Evolutionary conservation across 92 coral and sea anemone species (phyloP).

Genomic region (Phenganax stokvisi): DNA sequence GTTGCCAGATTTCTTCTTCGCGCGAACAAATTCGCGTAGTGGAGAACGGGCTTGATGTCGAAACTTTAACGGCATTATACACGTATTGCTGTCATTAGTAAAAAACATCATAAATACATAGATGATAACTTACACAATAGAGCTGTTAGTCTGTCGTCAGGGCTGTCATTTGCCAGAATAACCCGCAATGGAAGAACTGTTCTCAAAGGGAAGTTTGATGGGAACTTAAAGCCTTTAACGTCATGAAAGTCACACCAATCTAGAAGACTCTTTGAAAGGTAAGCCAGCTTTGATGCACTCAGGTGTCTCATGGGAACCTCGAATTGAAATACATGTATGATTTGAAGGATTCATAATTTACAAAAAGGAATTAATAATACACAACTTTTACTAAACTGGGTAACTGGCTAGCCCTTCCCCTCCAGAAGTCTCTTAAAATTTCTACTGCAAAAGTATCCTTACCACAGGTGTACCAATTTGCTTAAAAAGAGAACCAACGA

Average conservation of each 20-base stretch:
- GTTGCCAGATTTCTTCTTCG: too few species aligned
- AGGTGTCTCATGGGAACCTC: slow-evolving; percentile 77
- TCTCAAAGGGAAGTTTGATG: slow-evolving; percentile 69
- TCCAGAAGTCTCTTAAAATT: not conserved
- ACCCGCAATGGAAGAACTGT: slow-evolving; percentile 75
- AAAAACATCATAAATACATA: not conserved
- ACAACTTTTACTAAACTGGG: not conserved
- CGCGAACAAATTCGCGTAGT: too few species aligned
- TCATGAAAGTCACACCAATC: slow-evolving; percentile 62
- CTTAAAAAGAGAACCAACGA: slow-evolving; percentile 78
- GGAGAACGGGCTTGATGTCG: too few species aligned
- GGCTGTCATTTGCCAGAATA: slow-evolving; percentile 42
- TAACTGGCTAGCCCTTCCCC: not conserved
- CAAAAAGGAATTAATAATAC: too few species aligned
- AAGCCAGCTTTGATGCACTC: slow-evolving; percentile 73
- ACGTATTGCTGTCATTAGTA: not conserved
- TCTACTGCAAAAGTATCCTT: slow-evolving; percentile 16
- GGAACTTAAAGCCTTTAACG: slow-evolving; percentile 52
- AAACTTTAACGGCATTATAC: not conserved
- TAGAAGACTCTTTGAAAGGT: slow-evolving; percentile 55
- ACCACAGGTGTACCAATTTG: slow-evolving; percentile 93
- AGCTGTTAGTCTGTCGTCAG: slow-evolving; percentile 68
- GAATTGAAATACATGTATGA: not conserved
- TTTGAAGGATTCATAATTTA: too few species aligned
- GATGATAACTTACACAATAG: slow-evolving; percentile 62